Base-by-base conservation (phyloP, 2,888 invertebrate species). In the Selenia dentaria region DNA sequence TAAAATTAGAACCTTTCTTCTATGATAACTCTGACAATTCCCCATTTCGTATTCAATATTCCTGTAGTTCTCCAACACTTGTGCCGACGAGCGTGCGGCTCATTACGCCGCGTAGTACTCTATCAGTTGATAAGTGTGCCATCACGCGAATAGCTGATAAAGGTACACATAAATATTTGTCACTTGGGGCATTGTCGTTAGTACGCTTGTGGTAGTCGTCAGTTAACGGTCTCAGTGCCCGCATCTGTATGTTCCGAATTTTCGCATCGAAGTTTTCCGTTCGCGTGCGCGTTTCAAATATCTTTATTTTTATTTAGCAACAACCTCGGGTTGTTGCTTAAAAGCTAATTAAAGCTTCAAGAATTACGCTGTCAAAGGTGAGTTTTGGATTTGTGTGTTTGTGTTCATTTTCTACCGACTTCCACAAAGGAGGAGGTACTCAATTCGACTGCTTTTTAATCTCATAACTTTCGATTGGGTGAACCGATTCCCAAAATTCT, bases 281-380 rank as follows among this genome's bases (percentile, higher is more conserved):
- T 54, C 59, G 63, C 57, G 57, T 57, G 60, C 48, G 59, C 58
- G 57, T 49, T 54, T 48, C 51, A 45, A 47, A 28, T 10, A 37
- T 28, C 28, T 32, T 50, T 58, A 46, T 47, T 62, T 67, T 60
- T 39, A 62, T 74, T 90, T 86, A 84, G 90, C 91, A 90, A 75
- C 90, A 90, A 87, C 90, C 90, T 64, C 55, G 33, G 87, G 91
- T 90, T 90, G 91, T 90, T 90, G 90, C 90, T 88, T 87, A 76
- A 61, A 63, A 74, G 85, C 81, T 59, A 49, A 56, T 66, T 72
- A 90, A 92, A 92, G 91, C 92, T 92, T 92, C 92, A 88, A 93
- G 93, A 93, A 93, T 93, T 93, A 83, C 92, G 88, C 87, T 88
- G 78, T 77, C 83, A 86, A 86, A 79, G 86, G 92, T 92, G 71